Evolutionary conservation across 2,113 vertebrate species (phyloP).

Genomic region (Montifringilla adamsi): DNA sequence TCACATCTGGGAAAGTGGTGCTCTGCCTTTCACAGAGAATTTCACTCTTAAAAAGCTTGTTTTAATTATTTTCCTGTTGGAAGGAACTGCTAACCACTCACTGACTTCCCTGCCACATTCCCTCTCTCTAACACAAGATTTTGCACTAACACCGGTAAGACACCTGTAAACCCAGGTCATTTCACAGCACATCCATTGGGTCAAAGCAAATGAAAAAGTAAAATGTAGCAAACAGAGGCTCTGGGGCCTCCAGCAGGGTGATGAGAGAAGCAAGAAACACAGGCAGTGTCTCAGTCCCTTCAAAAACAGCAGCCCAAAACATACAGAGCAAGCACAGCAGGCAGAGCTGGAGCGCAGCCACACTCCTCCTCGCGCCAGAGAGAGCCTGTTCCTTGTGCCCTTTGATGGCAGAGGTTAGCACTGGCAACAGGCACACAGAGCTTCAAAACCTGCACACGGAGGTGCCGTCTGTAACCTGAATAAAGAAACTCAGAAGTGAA

Average conservation of each 20-base stretch:
- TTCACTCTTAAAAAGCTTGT: neutral
- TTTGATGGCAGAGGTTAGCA: neutral
- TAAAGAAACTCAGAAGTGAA: neutral
- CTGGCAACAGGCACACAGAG: neutral
- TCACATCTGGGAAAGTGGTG: fast-evolving
- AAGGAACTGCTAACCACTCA: neutral
- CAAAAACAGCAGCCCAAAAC: neutral
- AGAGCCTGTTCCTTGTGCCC: neutral
- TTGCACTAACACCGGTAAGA: neutral
- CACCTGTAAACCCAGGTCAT: neutral
- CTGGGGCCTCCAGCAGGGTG: neutral
- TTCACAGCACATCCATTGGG: fast-evolving
- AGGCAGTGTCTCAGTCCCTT: neutral
- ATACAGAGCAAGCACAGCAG: neutral
- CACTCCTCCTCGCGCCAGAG: fast-evolving
- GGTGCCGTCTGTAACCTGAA: slow-evolving; percentile 33
- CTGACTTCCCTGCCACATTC: neutral
- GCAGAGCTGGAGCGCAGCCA: neutral
- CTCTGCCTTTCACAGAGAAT: neutral
- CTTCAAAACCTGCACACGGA: neutral
- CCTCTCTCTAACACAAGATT: neutral
- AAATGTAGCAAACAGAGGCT: neutral
- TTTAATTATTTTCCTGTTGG: neutral
- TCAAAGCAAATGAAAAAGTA: neutral
- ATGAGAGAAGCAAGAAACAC: neutral